Base-by-base conservation (phyloP, 2,888 invertebrate species). In the Cryptus armator region DNA sequence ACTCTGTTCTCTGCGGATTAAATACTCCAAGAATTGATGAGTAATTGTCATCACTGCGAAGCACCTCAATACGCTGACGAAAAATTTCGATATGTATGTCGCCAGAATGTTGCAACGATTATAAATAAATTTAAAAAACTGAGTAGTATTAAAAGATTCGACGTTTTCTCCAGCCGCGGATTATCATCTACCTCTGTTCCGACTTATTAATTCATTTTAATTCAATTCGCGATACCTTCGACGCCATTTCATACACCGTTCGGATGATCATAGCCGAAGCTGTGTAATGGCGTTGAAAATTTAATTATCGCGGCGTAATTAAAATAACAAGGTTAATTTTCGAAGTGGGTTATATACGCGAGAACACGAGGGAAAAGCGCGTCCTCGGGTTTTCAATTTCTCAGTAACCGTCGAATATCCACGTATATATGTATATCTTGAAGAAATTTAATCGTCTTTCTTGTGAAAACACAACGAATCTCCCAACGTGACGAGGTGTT, bases 271-370 rank as follows among this genome's bases (percentile, higher is more conserved):
- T 62, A 62, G 32, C 29, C 32, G 32, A 32, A 29, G 7, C 32
- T 29, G 62, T 5, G 14, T 29, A 62, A 62, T 32, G n/a, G 32
- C 32, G 62, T 62, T 62, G 62, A 62, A 62, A 74, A 74, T 74
- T 46, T 29, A 62, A 74, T 74, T 48, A 62, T 16, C 37, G 29
- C n/a, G n/a, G 66, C 3, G 56, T 37, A 59, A 72, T 59, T 72
- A 43, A 44, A 72, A 72, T 72, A 72, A 19, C 43, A 14, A 9
- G 32, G 72, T 48, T 14, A 59, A 44, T 43, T 53, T 62, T 6
- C 14, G 37, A 29, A 32, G 29, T n/a, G 14, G n/a, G n/a, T 14
- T 6, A 32, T n/a, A 32, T 32, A 62, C 62, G 32, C 32, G 32
- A 29, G 14, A 32, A 62, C 32, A 29, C 48, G 14, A n/a, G n/a